Evolutionary conservation across 2,888 invertebrate genomes (phyloP), one percentile per base, ranked within the genome.

Genomic region (Thyatira batis): DNA sequence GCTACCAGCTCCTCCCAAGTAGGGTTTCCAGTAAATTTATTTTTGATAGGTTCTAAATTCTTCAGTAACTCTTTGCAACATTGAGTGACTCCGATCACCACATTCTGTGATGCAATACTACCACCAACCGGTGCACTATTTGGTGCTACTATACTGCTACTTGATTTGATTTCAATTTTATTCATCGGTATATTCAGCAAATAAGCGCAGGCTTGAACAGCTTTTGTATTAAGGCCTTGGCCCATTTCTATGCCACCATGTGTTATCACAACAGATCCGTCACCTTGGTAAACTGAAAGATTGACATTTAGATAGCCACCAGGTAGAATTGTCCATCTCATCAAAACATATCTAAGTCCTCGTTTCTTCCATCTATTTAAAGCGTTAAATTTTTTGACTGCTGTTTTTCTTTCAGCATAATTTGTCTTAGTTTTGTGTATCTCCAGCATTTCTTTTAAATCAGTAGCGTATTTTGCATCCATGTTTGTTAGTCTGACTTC

Each of bases 291-390:
- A 53, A 96, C 92, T 1, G 94, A 92, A 11, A 96, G 84, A 52
- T 92, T 82, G 0, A 92, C 88, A 57, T 92, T 93, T 43, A 75
- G 84, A 44, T 88, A 76, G 17, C 66, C 62, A 9, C 55, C 25
- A 17, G 63, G 62, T 1, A 64, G 62, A 10, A 94, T 77, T 1
- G 90, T 88, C 84, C 94, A 96, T 56, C 91, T 92, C 85, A 95
- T 88, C 0, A 95, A 93, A 0, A 94, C 87, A n/a, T 95, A 65
- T 33, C 93, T 80, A 0, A 95, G 80, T 0, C 94, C 96, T 49
- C 92, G 92, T 79, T 96, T 96, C 69, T 93, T 94, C 96, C 96
- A 96, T 49, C 95, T 87, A 79, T 96, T 96, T 57, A 91, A 65
- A 13, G 79, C 68, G 71, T 95, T 95, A 67, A 93, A 95, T 17